Evolutionary conservation across 1,140 invertebrate genomes (phyloP).

Genomic region (Aphis craccivora): DNA sequence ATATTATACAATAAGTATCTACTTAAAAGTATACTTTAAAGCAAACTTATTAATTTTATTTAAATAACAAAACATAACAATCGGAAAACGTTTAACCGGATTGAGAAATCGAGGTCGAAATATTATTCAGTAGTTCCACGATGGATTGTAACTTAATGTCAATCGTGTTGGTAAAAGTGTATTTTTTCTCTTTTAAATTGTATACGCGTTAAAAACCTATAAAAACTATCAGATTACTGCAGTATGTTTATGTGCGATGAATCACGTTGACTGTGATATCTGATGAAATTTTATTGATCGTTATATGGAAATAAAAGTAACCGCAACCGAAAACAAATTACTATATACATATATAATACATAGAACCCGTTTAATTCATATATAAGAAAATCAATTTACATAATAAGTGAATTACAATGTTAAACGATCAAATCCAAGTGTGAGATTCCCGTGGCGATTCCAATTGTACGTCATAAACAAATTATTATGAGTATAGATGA

Average conservation of each 20-base stretch:
- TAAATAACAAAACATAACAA: background rate
- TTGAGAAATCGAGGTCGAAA: background rate
- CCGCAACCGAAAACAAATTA: background rate
- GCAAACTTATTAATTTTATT: background rate
- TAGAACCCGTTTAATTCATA: background rate
- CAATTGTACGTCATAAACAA: background rate
- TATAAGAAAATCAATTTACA: slow-evolving; percentile 2
- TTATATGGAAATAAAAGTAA: slow-evolving; percentile 16
- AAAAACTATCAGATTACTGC: background rate
- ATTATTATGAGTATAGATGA: background rate
- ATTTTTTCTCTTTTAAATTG: background rate
- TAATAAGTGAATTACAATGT: background rate
- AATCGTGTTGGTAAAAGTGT: background rate
- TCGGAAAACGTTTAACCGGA: background rate
- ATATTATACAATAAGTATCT: background rate
- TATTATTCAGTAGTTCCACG: background rate
- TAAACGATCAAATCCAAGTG: background rate
- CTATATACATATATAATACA: background rate
- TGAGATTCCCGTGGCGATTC: background rate
- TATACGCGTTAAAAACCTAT: background rate
- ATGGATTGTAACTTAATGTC: background rate
- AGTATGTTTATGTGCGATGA: background rate
- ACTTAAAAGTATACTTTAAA: background rate
- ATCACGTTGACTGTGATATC: background rate
- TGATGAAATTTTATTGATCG: slow-evolving; percentile 28